phyloP scores from a whole-genome alignment of 2,113 vertebrate species.

The Vanacampus margaritifer region DNA sequence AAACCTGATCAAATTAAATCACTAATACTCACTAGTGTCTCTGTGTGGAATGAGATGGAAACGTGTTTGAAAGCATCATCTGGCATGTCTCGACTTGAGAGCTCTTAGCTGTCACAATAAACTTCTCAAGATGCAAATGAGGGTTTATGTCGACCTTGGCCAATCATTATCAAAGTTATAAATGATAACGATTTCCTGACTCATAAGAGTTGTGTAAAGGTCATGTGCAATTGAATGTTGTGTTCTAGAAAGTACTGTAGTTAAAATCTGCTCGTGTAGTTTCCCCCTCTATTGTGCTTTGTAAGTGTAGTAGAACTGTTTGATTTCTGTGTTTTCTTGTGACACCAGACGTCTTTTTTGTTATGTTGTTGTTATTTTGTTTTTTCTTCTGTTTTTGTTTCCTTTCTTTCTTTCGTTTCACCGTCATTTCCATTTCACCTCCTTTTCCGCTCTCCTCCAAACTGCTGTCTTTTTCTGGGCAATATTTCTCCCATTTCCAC shows the following conservation, averaged over 20 bases:
- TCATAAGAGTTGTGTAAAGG: not conserved
- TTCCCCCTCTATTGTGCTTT: slow-evolving; percentile 57
- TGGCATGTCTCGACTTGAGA: slow-evolving; percentile 8
- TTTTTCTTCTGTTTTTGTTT: slow-evolving; percentile 82
- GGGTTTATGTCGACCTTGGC: not conserved
- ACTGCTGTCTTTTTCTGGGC: slow-evolving; percentile 47
- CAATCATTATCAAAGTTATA: not conserved
- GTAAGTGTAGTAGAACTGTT: slow-evolving; percentile 81
- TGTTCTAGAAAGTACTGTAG: slow-evolving; percentile 40
- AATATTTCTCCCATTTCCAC: slow-evolving; percentile 26
- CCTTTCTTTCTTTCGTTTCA: slow-evolving; percentile 68
- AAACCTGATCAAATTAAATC: slow-evolving; percentile 30
- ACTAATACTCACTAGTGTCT: slow-evolving; percentile 44
- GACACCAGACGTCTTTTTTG: slow-evolving; percentile 65
- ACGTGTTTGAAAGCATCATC: slow-evolving; percentile 38
- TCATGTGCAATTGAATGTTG: not conserved
- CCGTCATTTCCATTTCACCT: slow-evolving; percentile 65
- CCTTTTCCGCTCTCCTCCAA: slow-evolving; percentile 36
- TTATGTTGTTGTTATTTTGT: slow-evolving; percentile 82
- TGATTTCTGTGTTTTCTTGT: slow-evolving; percentile 76
- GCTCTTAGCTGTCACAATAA: not conserved
- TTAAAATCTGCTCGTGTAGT: slow-evolving; percentile 65
- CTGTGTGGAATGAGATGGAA: slow-evolving; percentile 58
- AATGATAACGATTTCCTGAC: not conserved
- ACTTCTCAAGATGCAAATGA: not conserved